Base-by-base conservation (phyloP, 2,797 vertebrate genomes). In the Malurus splendens region DNA sequence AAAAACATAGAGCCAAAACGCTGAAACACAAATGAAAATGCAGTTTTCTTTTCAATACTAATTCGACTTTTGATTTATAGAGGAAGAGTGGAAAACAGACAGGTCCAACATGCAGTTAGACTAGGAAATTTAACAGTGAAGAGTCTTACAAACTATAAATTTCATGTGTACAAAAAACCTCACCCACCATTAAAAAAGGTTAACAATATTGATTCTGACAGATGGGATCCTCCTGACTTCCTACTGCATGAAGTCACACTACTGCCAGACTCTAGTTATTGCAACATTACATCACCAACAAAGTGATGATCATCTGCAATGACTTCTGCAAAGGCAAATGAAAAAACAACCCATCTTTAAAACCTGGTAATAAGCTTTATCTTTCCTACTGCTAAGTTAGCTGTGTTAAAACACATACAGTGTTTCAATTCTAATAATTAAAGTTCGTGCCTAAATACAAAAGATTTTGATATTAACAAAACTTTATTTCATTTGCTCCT, bases 91-190 rank as follows among this genome's bases (percentile, higher is more conserved):
- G 20, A 52, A 81, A 78, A 41, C 14, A 42, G n/a, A 60, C 13
- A 72, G 25, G 10, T 61, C 12, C 41, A 59, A 19, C 5, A 71
- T 0, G 0, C 12, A 57, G 25, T 18, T 47, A 54, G 15, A 50
- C 27, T 12, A 73, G 16, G 27, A 86, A 79, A 42, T 51, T 44
- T 16, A 57, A 33, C n/a, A 68, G 12, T 10, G 45, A 30, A 25
- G 14, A 45, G 33, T 78, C 48, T 47, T 22, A 80, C 4, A 8
- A 36, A 32, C 15, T 24, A 61, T 3, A 55, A 55, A 7, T 24
- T 73, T 45, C 15, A 36, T 1, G 0, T 3, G 18, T 10, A 65
- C 1, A 4, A 64, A 60, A 87, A 39, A 4, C 0, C 3, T 9
- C 23, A 76, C 5, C 27, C 38, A 50, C 3, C 18, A 66, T 48